Evolutionary conservation across 2,888 invertebrate genomes (phyloP), one percentile per base, ranked within the genome.

Genomic region (Syrista parreyssii): DNA sequence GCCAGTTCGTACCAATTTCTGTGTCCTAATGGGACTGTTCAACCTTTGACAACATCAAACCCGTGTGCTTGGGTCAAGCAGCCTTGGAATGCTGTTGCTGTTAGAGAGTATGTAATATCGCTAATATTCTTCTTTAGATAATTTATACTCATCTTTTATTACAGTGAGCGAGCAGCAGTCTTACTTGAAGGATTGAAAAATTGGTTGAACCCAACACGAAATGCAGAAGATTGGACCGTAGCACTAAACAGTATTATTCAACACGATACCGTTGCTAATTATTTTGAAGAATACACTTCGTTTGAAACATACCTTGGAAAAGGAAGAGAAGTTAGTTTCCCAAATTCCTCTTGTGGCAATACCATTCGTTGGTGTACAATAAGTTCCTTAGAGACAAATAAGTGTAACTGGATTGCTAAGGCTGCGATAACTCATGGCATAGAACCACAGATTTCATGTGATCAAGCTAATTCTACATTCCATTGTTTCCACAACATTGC

Each of bases 1-100:
- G 40, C 6, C 40, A 55, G 23, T 55, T 55, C 40, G 6, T 90
- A 87, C 75, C 87, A 89, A 76, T 89, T 91, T 69, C 81, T 92
- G 68, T 92, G 93, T 80, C 87, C 89, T 11, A 88, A 91, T 80
- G 91, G 91, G 77, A 81, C 84, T 6, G 79, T 88, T 34, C 82
- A 85, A 76, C 81, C 87, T 35, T 76, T 91, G 30, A 82, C 82
- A 72, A 82, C 79, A 0, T 12, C 74, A 4, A 78, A 80, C 0
- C 93, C 94, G 0, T 95, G 95, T 85, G 89, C 93, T 31, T 94
- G 95, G 93, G 91, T 94, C 3, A 92, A 91, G 71, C 95, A 95
- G 85, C 94, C 95, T 0, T 94, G 94, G 94, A 90, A 92, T 11
- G 92, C 93, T 0, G 90, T 95, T 1, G 92, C 94, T 0, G 91